phyloP scores from a whole-genome alignment of 1,140 invertebrate species.

The Ptiloglossa arizonensis region DNA sequence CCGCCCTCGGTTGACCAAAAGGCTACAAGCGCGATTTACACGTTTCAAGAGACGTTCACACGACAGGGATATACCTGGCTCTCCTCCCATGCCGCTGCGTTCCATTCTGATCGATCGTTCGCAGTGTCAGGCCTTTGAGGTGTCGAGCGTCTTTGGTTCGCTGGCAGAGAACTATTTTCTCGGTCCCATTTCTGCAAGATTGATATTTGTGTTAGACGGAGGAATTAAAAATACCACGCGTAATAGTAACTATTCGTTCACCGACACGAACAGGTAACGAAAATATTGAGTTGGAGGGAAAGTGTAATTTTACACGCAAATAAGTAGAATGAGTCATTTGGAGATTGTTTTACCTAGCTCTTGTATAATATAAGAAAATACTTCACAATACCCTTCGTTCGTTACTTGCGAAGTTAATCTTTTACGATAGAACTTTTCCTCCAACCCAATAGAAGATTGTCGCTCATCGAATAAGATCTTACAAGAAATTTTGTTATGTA shows the following conservation, averaged over 20 bases:
- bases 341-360: too few relatives aligned
- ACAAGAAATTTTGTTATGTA: too few relatives aligned
- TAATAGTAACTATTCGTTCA: too few relatives aligned
- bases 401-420: too few relatives aligned
- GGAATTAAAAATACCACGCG: too few relatives aligned
- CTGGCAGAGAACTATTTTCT: conserved; percentile 86
- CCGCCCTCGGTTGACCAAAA: neutral
- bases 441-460: too few relatives aligned
- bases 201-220: conserved; percentile 7
- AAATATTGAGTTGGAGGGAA: too few relatives aligned
- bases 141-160: conserved; percentile 80
- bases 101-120: conserved; percentile 82
- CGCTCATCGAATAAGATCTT: neutral
- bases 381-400: too few relatives aligned
- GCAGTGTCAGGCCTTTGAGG: conserved; percentile 83
- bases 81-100: conserved; percentile 83
- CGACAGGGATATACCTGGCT: conserved; percentile 80
- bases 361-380: too few relatives aligned
- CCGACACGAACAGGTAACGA: neutral
- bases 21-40: neutral
- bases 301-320: too few relatives aligned
- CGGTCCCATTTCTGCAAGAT: conserved; percentile 85
- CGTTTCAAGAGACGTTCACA: neutral
- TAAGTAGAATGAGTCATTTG: too few relatives aligned
- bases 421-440: too few relatives aligned